phyloP scores from a whole-genome alignment of 2,888 invertebrate genomes.

The Noctua fimbriata region DNA sequence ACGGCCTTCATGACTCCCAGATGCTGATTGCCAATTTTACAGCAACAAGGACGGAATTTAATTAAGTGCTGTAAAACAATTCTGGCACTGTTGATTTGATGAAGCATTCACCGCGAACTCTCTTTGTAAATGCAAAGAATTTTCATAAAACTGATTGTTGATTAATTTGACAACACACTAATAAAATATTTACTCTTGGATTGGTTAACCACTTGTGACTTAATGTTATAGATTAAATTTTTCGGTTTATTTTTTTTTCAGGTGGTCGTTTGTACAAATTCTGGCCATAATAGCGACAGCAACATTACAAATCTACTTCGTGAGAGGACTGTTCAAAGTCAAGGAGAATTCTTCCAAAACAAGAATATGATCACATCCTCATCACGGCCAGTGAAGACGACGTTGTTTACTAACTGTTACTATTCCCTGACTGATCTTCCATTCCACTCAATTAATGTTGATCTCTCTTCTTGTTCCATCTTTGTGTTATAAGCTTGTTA shows the following conservation, averaged over 20 bases:
- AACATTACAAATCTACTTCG: slow-evolving; percentile 95
- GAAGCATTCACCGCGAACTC: neutral
- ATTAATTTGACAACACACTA: neutral
- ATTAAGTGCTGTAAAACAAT: neutral
- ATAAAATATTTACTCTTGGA: neutral
- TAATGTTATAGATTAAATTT: neutral
- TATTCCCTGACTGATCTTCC: slow-evolving; percentile 67
- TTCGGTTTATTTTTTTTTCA: slow-evolving; percentile 64
- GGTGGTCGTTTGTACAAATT: slow-evolving; percentile 97
- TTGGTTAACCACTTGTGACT: neutral
- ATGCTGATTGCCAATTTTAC: too few species aligned
- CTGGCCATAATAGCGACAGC: slow-evolving; percentile 95
- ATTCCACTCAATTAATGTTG: slow-evolving; percentile 68
- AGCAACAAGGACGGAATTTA: neutral
- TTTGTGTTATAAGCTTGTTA: slow-evolving; percentile 41
- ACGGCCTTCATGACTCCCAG: neutral
- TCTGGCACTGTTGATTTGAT: neutral
- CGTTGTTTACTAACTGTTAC: slow-evolving; percentile 33
- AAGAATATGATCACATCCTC: slow-evolving; percentile 84
- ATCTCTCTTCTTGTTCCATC: slow-evolving; percentile 60
- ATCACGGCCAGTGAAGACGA: slow-evolving; percentile 16
- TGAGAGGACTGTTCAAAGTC: slow-evolving; percentile 96
- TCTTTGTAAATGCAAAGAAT: neutral
- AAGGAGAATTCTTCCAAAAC: slow-evolving; percentile 92
- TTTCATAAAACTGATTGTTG: neutral